Conservation (phyloP, 1,140 invertebrate species). For the Leptonema lineaticorne region DNA sequence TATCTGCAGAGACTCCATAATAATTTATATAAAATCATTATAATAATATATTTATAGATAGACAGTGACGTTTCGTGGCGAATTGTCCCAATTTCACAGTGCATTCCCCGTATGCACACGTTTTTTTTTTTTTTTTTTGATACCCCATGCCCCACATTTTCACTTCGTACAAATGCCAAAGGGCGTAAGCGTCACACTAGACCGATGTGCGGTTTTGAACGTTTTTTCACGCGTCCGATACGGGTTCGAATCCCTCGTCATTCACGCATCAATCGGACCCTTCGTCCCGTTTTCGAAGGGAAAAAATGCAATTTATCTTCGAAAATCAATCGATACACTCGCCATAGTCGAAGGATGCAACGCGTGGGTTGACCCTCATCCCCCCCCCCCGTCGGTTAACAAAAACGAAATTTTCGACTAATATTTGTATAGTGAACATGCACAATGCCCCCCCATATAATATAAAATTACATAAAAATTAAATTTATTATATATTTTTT, state of each 20-base stretch:
- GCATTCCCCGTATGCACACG: slow-evolving; percentile 37
- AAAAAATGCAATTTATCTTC: slow-evolving; percentile 41
- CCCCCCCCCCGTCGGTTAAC: too few relatives aligned
- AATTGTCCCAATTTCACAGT: slow-evolving; percentile 41
- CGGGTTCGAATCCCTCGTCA: neutral
- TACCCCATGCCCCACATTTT: slow-evolving; percentile 23
- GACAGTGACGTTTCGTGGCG: slow-evolving; percentile 15
- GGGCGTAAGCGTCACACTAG: neutral
- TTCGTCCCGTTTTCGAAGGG: slow-evolving; percentile 1
- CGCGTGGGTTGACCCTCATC: slow-evolving; percentile 2
- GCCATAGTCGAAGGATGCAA: slow-evolving; percentile 18
- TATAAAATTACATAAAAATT: too few relatives aligned
- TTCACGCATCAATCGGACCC: neutral
- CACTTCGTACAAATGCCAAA: too few relatives aligned
- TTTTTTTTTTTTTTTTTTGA: too few relatives aligned
- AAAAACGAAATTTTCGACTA: slow-evolving; percentile 40
- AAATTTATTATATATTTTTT: too few relatives aligned
- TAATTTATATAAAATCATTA: too few relatives aligned
- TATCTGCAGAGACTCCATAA: too few relatives aligned
- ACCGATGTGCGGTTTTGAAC: neutral
- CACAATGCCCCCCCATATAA: neutral
- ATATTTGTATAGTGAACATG: slow-evolving; percentile 38
- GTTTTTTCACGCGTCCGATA: neutral
- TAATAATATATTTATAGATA: too few relatives aligned
- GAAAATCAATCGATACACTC: slow-evolving; percentile 39